Evolutionary conservation across 2,113 vertebrate genomes (phyloP).

Genomic region (Rhinoderma darwinii): DNA sequence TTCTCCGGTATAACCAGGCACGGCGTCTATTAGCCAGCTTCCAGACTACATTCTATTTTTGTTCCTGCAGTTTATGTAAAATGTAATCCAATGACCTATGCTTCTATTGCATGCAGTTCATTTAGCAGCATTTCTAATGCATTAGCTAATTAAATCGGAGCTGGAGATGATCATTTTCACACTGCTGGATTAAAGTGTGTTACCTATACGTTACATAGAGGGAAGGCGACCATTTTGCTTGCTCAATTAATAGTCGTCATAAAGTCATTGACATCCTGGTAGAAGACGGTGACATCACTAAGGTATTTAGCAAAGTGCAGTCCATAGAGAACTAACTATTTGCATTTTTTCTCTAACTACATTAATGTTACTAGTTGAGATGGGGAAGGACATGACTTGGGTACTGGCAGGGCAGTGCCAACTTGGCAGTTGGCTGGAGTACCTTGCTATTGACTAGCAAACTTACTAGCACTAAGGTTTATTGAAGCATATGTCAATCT

Average conservation of each 20-base stretch:
- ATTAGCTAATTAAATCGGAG: conserved; percentile 31
- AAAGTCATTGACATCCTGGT: no score
- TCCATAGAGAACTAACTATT: background rate
- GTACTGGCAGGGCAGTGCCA: background rate
- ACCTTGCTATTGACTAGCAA: no score
- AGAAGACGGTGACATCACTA: background rate
- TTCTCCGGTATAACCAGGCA: background rate
- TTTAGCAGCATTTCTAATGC: conserved; percentile 14
- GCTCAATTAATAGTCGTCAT: background rate
- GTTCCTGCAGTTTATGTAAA: background rate
- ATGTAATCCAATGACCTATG: conserved; percentile 37
- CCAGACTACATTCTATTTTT: background rate
- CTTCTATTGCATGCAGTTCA: conserved; percentile 8
- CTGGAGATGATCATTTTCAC: conserved; percentile 31
- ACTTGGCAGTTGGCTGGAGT: no score
- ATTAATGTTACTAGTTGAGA: background rate
- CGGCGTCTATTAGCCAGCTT: background rate
- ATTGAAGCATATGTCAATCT: no score
- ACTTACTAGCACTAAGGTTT: no score
- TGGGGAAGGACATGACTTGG: background rate
- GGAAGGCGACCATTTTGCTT: background rate
- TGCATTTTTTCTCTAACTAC: no score
- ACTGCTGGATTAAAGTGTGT: conserved; percentile 15
- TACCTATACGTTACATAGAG: background rate
- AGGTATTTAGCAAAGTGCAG: background rate